A percentile compares a stretch with the other conserved stretches of the same genome.
phyloP scores from a whole-genome alignment of 2,113 vertebrate genomes.

The Dendrocopos noguchii region DNA sequence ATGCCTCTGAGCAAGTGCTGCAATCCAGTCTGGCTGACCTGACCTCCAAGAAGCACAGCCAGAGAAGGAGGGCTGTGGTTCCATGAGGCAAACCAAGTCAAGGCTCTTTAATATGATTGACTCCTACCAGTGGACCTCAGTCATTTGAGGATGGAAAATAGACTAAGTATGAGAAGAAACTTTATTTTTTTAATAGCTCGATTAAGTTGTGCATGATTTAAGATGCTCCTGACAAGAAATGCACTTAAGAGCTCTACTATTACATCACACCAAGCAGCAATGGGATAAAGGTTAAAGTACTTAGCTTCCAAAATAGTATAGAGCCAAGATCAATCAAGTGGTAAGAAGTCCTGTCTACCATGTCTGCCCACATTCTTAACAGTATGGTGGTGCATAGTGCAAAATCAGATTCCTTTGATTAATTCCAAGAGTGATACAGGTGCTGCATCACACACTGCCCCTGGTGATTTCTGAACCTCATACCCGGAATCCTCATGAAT shows the following conservation, averaged over 20 bases:
- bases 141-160: neutral
- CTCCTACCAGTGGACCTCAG: neutral
- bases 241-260: constrained; percentile 43
- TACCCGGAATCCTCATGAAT: neutral
- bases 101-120: neutral
- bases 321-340: constrained; percentile 47
- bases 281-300: constrained; percentile 41
- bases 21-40: neutral
- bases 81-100: neutral
- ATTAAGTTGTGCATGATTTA: constrained; percentile 39
- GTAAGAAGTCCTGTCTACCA: neutral
- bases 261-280: constrained; percentile 25
- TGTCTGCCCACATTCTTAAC: constrained; percentile 1
- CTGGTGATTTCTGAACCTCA: neutral
- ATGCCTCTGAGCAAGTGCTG: neutral
- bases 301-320: constrained; percentile 42
- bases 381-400: neutral
- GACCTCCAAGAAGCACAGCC: neutral
- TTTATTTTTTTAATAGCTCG: constrained; percentile 51
- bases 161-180: constrained; percentile 21
- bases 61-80: neutral
- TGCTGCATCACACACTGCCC: neutral
- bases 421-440: neutral
- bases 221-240: constrained; percentile 50
- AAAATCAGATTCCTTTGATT: neutral